Conservation (phyloP, 2,113 vertebrate species). For the Carassius gibelio region DNA sequence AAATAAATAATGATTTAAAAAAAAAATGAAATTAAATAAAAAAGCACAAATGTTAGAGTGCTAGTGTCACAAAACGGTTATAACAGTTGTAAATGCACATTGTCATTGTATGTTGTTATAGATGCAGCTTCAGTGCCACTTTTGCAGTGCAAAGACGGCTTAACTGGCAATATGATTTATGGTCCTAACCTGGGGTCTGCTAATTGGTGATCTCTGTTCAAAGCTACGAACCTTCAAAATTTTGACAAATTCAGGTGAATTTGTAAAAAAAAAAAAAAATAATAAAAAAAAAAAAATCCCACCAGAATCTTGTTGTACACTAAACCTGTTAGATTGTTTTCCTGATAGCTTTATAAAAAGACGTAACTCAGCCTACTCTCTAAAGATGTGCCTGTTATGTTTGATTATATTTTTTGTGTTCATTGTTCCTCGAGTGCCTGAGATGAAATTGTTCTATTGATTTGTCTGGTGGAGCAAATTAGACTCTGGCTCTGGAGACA, state of each 20-base stretch:
- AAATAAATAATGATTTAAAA: not conserved
- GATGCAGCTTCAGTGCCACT: not conserved
- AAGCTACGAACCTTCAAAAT: not conserved
- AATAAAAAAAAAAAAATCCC: no score
- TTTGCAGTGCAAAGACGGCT: not conserved
- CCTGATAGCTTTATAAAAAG: slow-evolving; percentile 28
- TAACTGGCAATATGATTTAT: not conserved
- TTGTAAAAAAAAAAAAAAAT: not conserved
- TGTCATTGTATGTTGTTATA: not conserved
- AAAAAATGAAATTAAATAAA: no score
- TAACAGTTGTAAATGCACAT: no score
- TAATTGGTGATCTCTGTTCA: not conserved
- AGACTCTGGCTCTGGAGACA: slow-evolving; percentile 64
- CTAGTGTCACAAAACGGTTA: no score
- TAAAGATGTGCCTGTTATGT: slow-evolving; percentile 57
- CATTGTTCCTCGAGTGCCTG: slow-evolving; percentile 70
- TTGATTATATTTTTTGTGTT: slow-evolving; percentile 69
- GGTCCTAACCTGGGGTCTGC: not conserved
- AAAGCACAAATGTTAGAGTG: no score
- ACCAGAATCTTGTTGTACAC: not conserved
- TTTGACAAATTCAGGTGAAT: not conserved
- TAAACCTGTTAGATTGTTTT: slow-evolving; percentile 2
- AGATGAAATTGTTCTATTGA: slow-evolving; percentile 75
- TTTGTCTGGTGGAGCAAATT: slow-evolving; percentile 73
- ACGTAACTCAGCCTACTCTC: slow-evolving; percentile 59